Evolutionary conservation across 2,888 invertebrate species (phyloP), one percentile per base, ranked within the genome.

Genomic region (Zele albiditarsus): DNA sequence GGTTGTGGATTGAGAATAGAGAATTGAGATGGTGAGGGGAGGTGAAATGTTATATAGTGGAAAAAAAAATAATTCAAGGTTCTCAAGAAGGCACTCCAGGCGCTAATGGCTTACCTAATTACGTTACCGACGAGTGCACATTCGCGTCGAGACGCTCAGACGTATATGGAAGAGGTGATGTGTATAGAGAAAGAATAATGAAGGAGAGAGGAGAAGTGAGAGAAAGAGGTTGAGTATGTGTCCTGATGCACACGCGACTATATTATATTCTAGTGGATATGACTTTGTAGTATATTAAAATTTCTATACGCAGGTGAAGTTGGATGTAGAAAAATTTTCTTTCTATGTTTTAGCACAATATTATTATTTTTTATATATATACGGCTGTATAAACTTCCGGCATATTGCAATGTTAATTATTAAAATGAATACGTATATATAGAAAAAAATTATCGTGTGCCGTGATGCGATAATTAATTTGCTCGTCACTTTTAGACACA

Each of bases 101-200:
- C 77, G 78, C 62, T 80, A 80, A 80, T 79, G 78, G 75, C 77
- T 79, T 75, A 75, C 62, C 79, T 73, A 80, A 80, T 79, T 80
- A 79, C 77, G 67, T 70, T 74, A 65, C 74, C 65, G 69, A 76
- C 71, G 72, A 76, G 71, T 76, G 74, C 62, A 65, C 71, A 68
- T 42, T 53, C 31, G 60, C 66, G 74, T 42, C 71, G 58, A 74
- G 63, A 46, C 42, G 53, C 63, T 25, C 20, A 67, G 53, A 31
- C 20, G 57, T 25, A 57, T 16, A 38, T 16, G 14, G 31, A 63
- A 63, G 23, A 20, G 28, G 23, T 49, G 60, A 63, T 63, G 31
- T 38, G 23, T 1, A 25, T 49, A 33, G 69, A 68, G 60, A 49
- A 12, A 46, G 46, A 49, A 65, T 33, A 33, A 62, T 60, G 42